Conservation (phyloP, 1,140 invertebrate species). For the Marisa cornuarietis region DNA sequence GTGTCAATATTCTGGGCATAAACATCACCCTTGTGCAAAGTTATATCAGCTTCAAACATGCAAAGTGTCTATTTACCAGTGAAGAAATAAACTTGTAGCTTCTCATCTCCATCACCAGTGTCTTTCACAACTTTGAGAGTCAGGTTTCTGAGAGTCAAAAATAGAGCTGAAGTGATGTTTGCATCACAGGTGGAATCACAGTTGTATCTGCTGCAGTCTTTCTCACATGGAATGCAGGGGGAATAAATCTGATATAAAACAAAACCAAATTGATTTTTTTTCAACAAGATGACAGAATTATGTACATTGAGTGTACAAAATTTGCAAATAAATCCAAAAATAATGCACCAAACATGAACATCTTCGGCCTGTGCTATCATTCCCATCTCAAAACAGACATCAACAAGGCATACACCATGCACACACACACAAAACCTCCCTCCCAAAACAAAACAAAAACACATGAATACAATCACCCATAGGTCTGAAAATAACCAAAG, state of each 20-base stretch:
- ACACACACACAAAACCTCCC: background rate
- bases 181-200: conserved; percentile 12
- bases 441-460: background rate
- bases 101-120: no score
- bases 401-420: no score
- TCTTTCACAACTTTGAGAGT: no score
- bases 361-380: no score
- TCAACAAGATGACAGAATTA: background rate
- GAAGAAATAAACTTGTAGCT: no score
- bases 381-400: no score
- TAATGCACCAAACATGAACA: background rate
- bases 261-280: background rate
- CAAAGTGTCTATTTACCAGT: no score
- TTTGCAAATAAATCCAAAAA: background rate
- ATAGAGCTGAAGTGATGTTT: background rate
- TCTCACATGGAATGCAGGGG: conserved; percentile 19
- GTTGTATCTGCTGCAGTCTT: conserved; percentile 2
- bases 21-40: no score
- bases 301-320: background rate
- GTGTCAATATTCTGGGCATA: no score
- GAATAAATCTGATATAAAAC: conserved; percentile 8
- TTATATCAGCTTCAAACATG: no score
- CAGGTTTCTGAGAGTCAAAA: conserved; percentile 11
- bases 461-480: background rate
- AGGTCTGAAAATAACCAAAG: background rate